Evolutionary conservation across 2,888 invertebrate genomes (phyloP).

Genomic region (Homarus gammarus): DNA sequence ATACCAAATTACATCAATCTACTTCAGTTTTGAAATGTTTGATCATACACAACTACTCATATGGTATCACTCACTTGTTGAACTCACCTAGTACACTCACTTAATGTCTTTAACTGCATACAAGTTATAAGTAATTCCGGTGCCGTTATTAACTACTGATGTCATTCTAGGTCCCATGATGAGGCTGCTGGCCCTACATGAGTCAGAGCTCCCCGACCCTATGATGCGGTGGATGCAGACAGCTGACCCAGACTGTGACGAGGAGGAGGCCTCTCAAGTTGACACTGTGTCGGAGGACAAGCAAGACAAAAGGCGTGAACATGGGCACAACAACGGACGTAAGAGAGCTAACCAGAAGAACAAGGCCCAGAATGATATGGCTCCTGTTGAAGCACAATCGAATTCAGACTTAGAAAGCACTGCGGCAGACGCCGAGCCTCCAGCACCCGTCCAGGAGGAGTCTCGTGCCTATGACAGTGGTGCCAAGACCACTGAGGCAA

Average conservation of each 20-base stretch:
- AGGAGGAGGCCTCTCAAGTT: conserved; percentile 29
- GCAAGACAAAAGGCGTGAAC: conserved; percentile 27
- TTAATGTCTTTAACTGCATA: no score
- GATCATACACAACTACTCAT: no score
- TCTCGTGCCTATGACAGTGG: conserved; percentile 46
- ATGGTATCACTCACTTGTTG: no score
- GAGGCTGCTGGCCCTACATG: conserved; percentile 52
- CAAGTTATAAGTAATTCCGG: no score
- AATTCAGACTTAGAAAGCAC: background rate
- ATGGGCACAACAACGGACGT: conserved; percentile 19
- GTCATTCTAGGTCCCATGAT: conserved; percentile 51
- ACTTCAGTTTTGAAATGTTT: no score
- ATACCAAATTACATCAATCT: no score
- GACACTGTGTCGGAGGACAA: conserved; percentile 17
- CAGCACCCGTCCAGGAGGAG: conserved; percentile 55
- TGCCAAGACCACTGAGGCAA: background rate
- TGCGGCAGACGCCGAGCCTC: conserved; percentile 34
- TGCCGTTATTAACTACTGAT: background rate
- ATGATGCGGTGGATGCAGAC: conserved; percentile 61
- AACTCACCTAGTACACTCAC: no score
- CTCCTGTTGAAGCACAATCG: conserved; percentile 1
- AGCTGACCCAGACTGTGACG: conserved; percentile 56
- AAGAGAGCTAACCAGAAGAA: conserved; percentile 46
- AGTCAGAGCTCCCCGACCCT: conserved; percentile 59
- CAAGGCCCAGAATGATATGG: conserved; percentile 64